Base-by-base conservation (phyloP, 1,140 invertebrate species). In the Platyscapa corneri region DNA sequence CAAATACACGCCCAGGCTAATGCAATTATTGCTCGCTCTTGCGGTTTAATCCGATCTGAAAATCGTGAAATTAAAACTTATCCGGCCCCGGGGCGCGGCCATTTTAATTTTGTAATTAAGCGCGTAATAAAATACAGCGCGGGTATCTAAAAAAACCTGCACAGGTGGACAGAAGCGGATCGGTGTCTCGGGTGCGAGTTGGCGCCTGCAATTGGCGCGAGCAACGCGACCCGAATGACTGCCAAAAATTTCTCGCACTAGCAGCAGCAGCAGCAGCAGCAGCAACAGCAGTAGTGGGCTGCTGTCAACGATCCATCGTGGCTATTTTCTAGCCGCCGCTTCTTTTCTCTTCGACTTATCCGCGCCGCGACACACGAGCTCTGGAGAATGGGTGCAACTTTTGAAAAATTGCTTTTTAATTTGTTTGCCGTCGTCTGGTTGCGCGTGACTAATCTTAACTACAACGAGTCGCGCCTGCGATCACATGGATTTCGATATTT, bases 181-280 rank as follows among this genome's bases (percentile, higher is more conserved):
- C 16, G 34, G 0, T 30, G 32, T 37, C 30, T 20, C 12, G 65
- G 34, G 30, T 67, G 3, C 49, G n/a, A 34, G 65, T 67, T n/a
- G n/a, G 65, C 65, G 3, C 30, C 5, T 3, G 34, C 27, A 32
- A 67, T 67, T 27, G 65, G 34, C 67, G 34, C 34, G 67, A 8
- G 30, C 30, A 39, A 42, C 34, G 12, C 60, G 78, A 12, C 34
- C 7, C 64, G n/a, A 81, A 32, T 65, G 39, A 70, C 87, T 90
- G 89, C 90, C 89, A 89, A 90, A 87, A 89, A 90, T 90, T 87
- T 88, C 85, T 87, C 85, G 84, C 88, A 76, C 81, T 39, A 39
- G n/a, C n/a, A n/a, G n/a, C n/a, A n/a, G n/a, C n/a, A n/a, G n/a
- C n/a, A n/a, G n/a, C n/a, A n/a, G n/a, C n/a, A n/a, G n/a, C n/a